phyloP scores from a whole-genome alignment of 2,113 vertebrate species.

The Plecotus auritus region DNA sequence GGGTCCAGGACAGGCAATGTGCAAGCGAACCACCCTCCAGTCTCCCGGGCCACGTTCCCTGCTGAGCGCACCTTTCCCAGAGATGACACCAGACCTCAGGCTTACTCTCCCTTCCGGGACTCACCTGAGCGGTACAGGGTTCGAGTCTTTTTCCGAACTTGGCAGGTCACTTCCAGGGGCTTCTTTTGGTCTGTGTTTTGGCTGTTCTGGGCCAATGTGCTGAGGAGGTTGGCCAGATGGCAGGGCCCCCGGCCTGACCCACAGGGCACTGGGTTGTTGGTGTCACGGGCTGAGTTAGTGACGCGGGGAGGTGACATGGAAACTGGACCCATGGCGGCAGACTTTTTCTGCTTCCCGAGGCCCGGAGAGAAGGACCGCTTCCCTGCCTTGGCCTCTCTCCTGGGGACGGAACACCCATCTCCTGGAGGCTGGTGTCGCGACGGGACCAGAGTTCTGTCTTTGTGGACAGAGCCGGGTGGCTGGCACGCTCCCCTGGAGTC shows the following conservation, averaged over 20 bases:
- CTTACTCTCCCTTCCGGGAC: background rate
- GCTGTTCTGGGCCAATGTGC: conserved; percentile 55
- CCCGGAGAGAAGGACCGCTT: background rate
- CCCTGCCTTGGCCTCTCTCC: background rate
- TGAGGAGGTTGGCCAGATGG: conserved; percentile 56
- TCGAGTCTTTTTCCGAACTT: conserved; percentile 89
- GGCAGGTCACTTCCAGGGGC: conserved; percentile 58
- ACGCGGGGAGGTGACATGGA: background rate
- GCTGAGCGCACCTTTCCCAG: rapidly evolving
- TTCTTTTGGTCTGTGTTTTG: conserved; percentile 67
- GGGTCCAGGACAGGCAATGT: background rate
- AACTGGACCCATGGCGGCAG: rapidly evolving
- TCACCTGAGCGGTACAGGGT: conserved; percentile 92
- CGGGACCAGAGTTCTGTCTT: background rate
- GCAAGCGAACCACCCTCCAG: rapidly evolving
- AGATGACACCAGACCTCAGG: rapidly evolving
- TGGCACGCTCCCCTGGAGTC: rapidly evolving
- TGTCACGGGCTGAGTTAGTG: conserved; percentile 62
- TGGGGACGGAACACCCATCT: background rate
- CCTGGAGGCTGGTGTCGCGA: background rate
- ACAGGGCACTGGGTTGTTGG: conserved; percentile 76
- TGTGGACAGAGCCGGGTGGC: background rate
- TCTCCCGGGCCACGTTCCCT: rapidly evolving
- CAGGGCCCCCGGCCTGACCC: background rate
- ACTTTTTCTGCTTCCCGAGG: background rate